Evolutionary conservation across 2,797 vertebrate species (phyloP).

Genomic region (Gymnothorax javanicus): DNA sequence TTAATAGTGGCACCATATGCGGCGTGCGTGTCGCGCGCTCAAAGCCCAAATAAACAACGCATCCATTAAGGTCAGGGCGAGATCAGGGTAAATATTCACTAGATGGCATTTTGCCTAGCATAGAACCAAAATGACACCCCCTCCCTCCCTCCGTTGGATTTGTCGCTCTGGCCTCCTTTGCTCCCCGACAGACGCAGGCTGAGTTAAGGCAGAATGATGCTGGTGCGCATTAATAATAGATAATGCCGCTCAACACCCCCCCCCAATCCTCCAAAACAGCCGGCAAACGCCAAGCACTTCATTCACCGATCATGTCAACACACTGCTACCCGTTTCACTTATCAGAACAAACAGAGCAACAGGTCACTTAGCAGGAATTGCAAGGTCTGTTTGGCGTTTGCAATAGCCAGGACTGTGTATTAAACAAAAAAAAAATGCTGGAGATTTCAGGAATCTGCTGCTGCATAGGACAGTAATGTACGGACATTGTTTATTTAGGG

Average conservation of each 20-base stretch:
- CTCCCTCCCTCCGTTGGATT: not conserved
- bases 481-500: too few relatives aligned
- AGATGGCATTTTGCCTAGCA: not conserved
- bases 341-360: not conserved
- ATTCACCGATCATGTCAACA: not conserved
- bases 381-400: not conserved
- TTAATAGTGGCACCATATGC: not conserved
- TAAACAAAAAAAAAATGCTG: not conserved
- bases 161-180: not conserved
- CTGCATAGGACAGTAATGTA: not conserved
- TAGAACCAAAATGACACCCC: not conserved
- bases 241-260: conserved; percentile 27
- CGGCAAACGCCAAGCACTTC: conserved; percentile 1
- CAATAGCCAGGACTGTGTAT: not conserved
- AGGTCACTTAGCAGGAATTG: not conserved
- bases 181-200: conserved; percentile 50
- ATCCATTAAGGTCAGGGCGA: not conserved
- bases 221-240: conserved; percentile 63
- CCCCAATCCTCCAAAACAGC: conserved; percentile 19
- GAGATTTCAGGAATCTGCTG: too few relatives aligned
- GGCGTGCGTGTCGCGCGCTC: not conserved
- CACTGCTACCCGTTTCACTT: not conserved
- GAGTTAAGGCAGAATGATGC: conserved; percentile 45
- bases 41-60: not conserved
- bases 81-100: not conserved